Evolutionary conservation across 2,113 vertebrate species (phyloP).

Genomic region (Myiagra hebetior): DNA sequence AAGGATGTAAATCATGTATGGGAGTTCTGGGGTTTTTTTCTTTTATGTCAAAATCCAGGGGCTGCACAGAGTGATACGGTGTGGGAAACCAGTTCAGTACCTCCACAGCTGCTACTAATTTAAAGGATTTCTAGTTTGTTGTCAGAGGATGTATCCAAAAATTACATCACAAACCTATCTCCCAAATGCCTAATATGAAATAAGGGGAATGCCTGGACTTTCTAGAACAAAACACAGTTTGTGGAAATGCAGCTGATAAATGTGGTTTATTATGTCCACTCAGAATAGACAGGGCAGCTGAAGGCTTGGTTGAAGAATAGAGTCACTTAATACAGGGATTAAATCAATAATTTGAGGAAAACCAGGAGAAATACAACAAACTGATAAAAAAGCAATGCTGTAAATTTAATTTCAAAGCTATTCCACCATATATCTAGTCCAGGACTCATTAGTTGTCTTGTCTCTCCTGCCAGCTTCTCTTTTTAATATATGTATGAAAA

Average conservation of each 20-base stretch:
- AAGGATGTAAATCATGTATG: background rate
- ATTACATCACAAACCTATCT: background rate
- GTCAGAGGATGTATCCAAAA: background rate
- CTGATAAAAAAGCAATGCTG: background rate
- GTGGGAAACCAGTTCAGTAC: background rate
- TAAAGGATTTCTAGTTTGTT: background rate
- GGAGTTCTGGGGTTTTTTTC: fast-evolving
- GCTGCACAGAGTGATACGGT: background rate
- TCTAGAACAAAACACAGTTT: background rate
- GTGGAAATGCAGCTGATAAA: background rate
- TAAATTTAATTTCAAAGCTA: background rate
- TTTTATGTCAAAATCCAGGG: background rate
- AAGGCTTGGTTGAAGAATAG: background rate
- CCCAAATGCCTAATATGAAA: background rate
- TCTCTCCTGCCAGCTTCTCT: background rate
- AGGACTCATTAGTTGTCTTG: background rate
- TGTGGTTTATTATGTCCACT: background rate
- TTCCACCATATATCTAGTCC: background rate
- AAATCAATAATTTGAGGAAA: background rate
- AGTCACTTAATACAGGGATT: background rate
- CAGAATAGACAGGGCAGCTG: background rate
- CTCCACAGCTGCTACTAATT: background rate
- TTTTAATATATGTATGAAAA: background rate
- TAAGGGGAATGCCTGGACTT: background rate
- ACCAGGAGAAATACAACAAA: background rate